Evolutionary conservation across 2,797 vertebrate species (phyloP).

Genomic region (Coendou prehensilis): DNA sequence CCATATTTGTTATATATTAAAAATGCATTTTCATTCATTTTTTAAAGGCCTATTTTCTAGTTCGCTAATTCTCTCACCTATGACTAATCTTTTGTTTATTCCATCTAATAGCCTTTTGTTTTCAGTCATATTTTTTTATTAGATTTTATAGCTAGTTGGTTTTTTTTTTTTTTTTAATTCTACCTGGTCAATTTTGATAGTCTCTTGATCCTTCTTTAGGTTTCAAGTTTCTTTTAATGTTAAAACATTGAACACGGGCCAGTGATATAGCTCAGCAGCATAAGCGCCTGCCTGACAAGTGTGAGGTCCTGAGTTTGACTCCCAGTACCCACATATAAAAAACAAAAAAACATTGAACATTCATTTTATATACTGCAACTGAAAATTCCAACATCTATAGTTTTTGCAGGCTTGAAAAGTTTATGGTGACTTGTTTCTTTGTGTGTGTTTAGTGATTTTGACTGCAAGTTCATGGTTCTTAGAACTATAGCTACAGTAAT

Average conservation of each 20-base stretch:
- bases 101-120: background rate
- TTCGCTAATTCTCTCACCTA: background rate
- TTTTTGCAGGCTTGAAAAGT: background rate
- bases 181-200: background rate
- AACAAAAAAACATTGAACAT: background rate
- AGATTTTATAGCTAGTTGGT: background rate
- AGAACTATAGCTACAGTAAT: background rate
- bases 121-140: conserved; percentile 14
- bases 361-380: background rate
- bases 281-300: no score
- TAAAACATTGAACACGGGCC: background rate
- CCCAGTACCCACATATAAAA: no score
- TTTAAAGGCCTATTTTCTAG: background rate
- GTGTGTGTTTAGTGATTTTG: conserved; percentile 3
- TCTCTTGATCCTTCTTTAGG: background rate
- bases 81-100: background rate
- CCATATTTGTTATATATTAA: background rate
- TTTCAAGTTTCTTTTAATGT: background rate
- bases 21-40: background rate
- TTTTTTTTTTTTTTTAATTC: background rate
- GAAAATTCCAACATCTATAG: background rate
- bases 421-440: background rate
- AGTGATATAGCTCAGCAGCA: no score
- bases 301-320: no score
- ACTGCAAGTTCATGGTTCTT: background rate